Percentiles rank a stretch among this genome's conserved stretches.
phyloP scores from a whole-genome alignment of 2,113 vertebrate genomes.

The Piaya cayana region DNA sequence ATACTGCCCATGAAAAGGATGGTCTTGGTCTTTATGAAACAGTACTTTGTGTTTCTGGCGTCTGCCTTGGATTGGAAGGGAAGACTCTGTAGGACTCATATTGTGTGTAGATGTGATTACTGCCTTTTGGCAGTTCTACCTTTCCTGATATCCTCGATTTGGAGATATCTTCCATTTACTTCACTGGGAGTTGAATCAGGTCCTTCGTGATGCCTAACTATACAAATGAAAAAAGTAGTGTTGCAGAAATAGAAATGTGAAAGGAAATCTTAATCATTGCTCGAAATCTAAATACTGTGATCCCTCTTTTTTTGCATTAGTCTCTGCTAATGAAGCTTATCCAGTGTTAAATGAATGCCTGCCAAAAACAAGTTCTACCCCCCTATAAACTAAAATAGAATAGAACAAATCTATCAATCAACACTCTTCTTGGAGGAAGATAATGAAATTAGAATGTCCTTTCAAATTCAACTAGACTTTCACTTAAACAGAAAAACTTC shows the following conservation, averaged over 20 bases:
- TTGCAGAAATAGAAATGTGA: neutral
- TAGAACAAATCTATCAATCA: neutral
- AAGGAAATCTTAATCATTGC: neutral
- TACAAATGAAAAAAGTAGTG: neutral
- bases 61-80: neutral
- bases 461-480: slow-evolving; percentile 51
- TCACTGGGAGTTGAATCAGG: neutral
- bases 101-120: neutral
- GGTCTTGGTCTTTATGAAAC: neutral
- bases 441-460: neutral
- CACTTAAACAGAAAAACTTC: slow-evolving; percentile 61
- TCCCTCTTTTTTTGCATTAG: neutral
- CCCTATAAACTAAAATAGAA: neutral
- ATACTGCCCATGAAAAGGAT: neutral
- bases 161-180: neutral
- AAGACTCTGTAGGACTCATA: neutral
- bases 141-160: neutral
- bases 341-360: neutral
- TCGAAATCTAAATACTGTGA: neutral
- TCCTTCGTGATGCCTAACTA: neutral
- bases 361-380: too few species aligned
- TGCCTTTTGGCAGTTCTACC: neutral
- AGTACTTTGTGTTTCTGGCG: neutral
- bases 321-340: neutral
- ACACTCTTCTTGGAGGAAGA: neutral